These are phyloP conservation scores for Hypselothyrea guttata DNA, from an alignment of 2,888 invertebrate species.

Conservation along the genomic window DNA sequence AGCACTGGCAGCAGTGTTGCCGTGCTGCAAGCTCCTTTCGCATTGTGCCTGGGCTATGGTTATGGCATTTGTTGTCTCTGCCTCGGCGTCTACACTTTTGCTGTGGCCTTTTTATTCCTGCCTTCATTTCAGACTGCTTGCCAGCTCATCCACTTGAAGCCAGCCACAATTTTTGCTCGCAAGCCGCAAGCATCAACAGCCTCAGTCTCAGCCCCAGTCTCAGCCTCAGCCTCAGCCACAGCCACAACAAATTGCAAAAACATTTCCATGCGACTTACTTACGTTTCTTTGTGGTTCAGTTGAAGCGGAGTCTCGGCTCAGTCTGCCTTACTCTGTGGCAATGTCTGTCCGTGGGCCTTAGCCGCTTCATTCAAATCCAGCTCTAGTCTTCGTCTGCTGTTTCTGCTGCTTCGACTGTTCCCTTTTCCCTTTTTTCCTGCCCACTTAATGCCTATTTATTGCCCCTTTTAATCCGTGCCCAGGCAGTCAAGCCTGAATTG, in stretches of 20 bases:
- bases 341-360: conserved; percentile 1
- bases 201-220: conserved; percentile 21
- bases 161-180: conserved; percentile 67
- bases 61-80: conserved; percentile 31
- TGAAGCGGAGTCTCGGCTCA: conserved; percentile 24
- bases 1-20: conserved; percentile 15
- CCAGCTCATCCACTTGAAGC: conserved; percentile 70
- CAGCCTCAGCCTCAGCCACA: conserved; percentile 26
- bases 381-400: conserved; percentile 2
- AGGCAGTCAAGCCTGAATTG: conserved; percentile 34
- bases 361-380: too few species aligned
- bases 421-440: conserved; percentile 45
- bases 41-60: conserved; percentile 42
- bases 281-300: conserved; percentile 64
- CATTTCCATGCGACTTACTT: conserved; percentile 75
- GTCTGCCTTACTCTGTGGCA: background rate
- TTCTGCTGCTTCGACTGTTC: conserved; percentile 24
- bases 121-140: conserved; percentile 65
- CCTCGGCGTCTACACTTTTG: background rate
- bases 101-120: conserved; percentile 46
- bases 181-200: conserved; percentile 45
- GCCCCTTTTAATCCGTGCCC: conserved; percentile 63
- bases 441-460: conserved; percentile 78
- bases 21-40: conserved; percentile 17
- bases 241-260: conserved; percentile 73